Evolutionary conservation across 2,797 vertebrate genomes (phyloP).

Genomic region (Galago senegalensis): DNA sequence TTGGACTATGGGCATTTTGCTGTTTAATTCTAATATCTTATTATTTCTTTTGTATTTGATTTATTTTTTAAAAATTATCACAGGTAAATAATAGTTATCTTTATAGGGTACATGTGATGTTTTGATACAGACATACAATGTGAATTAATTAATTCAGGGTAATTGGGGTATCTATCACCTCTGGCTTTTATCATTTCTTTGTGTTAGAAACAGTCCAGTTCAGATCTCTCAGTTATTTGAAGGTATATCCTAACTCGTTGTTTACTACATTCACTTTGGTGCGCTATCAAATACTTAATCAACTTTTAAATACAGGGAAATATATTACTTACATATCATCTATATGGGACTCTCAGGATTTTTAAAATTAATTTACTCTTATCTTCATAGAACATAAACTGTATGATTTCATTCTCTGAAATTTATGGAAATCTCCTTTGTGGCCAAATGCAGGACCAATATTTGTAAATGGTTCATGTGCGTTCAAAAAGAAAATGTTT

Average conservation of each 20-base stretch:
- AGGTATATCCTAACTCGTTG: neutral
- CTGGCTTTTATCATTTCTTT: neutral
- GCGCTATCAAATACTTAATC: neutral
- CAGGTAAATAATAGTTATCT: neutral
- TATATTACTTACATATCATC: neutral
- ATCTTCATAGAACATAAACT: neutral
- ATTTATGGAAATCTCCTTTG: neutral
- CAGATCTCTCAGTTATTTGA: neutral
- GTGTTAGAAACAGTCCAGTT: neutral
- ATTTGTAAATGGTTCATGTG: neutral
- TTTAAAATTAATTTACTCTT: slow-evolving; percentile 10
- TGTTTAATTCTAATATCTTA: slow-evolving; percentile 1
- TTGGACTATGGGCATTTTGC: neutral
- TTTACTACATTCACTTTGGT: neutral
- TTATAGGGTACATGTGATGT: neutral
- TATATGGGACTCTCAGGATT: neutral
- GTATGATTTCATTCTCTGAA: neutral
- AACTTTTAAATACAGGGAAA: neutral
- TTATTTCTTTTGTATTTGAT: neutral
- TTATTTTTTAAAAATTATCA: neutral
- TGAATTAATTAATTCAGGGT: neutral
- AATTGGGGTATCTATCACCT: neutral
- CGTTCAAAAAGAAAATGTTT: neutral
- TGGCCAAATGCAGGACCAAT: neutral
- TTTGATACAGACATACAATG: neutral